Evolutionary conservation across 2,888 invertebrate species (phyloP).

Genomic region (Scrobipalpa atriplicella): DNA sequence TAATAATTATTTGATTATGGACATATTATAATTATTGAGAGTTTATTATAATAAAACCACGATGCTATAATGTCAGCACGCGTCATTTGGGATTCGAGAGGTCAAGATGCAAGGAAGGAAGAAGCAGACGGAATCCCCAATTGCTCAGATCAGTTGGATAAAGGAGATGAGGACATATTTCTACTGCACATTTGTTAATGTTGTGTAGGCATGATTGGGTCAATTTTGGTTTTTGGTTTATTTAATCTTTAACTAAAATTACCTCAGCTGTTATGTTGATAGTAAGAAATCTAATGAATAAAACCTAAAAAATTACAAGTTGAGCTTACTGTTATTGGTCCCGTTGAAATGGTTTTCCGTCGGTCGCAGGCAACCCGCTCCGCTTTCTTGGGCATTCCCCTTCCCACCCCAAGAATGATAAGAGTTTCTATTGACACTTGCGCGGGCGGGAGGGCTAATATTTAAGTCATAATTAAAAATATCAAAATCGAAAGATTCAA

Average conservation of each 20-base stretch:
- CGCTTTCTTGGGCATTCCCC: conserved; percentile 2
- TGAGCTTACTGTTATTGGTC: not conserved
- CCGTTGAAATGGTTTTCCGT: not conserved
- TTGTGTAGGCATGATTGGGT: too few relatives aligned
- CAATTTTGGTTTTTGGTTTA: too few relatives aligned
- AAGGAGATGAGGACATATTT: not conserved
- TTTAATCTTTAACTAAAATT: too few relatives aligned
- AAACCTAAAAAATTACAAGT: too few relatives aligned
- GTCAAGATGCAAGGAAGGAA: conserved; percentile 6
- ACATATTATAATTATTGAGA: not conserved
- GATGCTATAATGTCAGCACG: not conserved
- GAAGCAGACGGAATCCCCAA: not conserved
- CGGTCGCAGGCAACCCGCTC: not conserved
- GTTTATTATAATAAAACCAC: not conserved
- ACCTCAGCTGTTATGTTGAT: too few relatives aligned
- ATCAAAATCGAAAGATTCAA: too few relatives aligned
- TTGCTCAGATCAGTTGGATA: not conserved
- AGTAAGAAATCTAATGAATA: too few relatives aligned
- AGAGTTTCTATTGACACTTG: too few relatives aligned
- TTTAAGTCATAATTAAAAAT: too few relatives aligned
- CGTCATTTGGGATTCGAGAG: not conserved
- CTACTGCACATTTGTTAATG: too few relatives aligned
- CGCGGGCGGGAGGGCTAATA: too few relatives aligned
- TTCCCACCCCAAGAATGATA: too few relatives aligned
- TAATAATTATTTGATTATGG: not conserved